Evolutionary conservation across 1,140 invertebrate genomes (phyloP), one percentile per base, ranked within the genome.

Genomic region (Neodiprion fabricii): DNA sequence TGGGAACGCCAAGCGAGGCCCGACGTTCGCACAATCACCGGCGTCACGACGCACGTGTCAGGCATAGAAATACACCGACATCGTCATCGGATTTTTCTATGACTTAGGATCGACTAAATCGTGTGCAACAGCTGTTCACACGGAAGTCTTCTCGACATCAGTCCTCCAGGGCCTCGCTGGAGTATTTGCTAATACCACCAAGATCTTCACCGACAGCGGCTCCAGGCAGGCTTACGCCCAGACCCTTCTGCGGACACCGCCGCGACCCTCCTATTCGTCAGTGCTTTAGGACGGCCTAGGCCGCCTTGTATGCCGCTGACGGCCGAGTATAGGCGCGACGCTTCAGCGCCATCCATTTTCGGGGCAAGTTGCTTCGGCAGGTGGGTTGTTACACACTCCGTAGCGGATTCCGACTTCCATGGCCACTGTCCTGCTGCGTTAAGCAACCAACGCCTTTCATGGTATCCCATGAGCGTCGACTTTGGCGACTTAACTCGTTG

Each of bases 311-410:
- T 85, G 84, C 83, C 87, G 65, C 85, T 88, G 89, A 90, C 89
- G 91, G 91, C 87, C 79, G 88, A 87, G 92, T 92, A 93, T 94
- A 91, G 90, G 92, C 90, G 90, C 90, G 89, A 92, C 92, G 90
- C 93, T 95, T 91, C 81, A 94, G 93, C 93, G 93, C 92, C 92
- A 94, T 95, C 94, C 94, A 95, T 96, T 96, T 96, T 95, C 93
- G 95, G 94, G 93, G 94, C 94, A 94, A 92, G 92, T 94, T 93
- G 91, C 91, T 95, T 95, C 92, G 92, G 93, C 93, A 94, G 93
- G 93, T 95, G 93, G 95, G 93, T 94, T 93, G 93, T 95, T 95
- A 93, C 93, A 95, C 93, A 94, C 93, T 94, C 93, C 93, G 94
- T 94, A 93, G 94, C 93, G 92, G 94, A 92, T 95, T 93, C 92